phyloP scores from a whole-genome alignment of 2,888 invertebrate species.

The Hemistola chrysoprasaria region DNA sequence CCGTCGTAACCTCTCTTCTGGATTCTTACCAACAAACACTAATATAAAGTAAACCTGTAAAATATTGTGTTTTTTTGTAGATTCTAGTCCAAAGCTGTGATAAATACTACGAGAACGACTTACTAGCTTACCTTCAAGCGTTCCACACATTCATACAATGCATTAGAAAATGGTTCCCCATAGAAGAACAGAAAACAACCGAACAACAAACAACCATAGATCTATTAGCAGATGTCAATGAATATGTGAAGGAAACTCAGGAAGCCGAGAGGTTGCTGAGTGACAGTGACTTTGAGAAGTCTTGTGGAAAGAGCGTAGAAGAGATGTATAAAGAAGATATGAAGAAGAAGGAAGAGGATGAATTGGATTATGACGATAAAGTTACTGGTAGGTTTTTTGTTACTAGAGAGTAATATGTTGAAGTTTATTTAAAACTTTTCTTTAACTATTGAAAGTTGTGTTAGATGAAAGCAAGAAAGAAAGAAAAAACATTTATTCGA shows the following conservation, averaged over 20 bases:
- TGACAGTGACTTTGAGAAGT: slow-evolving; percentile 51
- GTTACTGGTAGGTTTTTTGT: slow-evolving; percentile 45
- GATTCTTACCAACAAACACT: too few species aligned
- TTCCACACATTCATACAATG: slow-evolving; percentile 86
- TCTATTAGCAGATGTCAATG: slow-evolving; percentile 57
- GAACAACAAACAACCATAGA: slow-evolving; percentile 29
- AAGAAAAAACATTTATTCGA: too few species aligned
- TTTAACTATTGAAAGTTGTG: slow-evolving; percentile 7
- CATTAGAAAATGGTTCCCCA: slow-evolving; percentile 80
- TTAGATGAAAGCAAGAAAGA: too few species aligned
- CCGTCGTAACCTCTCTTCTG: too few species aligned
- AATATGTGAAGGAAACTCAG: slow-evolving; percentile 58
- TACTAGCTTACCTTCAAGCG: slow-evolving; percentile 85
- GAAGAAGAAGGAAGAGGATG: slow-evolving; percentile 54
- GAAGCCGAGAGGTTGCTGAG: slow-evolving; percentile 55
- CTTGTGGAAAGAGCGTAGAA: slow-evolving; percentile 57
- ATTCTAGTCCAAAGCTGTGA: slow-evolving; percentile 84
- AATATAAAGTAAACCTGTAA: too few species aligned
- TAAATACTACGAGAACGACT: slow-evolving; percentile 80
- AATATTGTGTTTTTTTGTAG: slow-evolving; percentile 48
- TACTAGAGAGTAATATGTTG: too few species aligned
- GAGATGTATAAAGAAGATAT: slow-evolving; percentile 79
- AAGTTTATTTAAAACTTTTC: too few species aligned
- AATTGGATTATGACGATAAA: slow-evolving; percentile 58
- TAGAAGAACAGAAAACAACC: slow-evolving; percentile 4